Evolutionary conservation across 2,888 invertebrate genomes (phyloP).

Genomic region (Scaptomyza caliginosa): DNA sequence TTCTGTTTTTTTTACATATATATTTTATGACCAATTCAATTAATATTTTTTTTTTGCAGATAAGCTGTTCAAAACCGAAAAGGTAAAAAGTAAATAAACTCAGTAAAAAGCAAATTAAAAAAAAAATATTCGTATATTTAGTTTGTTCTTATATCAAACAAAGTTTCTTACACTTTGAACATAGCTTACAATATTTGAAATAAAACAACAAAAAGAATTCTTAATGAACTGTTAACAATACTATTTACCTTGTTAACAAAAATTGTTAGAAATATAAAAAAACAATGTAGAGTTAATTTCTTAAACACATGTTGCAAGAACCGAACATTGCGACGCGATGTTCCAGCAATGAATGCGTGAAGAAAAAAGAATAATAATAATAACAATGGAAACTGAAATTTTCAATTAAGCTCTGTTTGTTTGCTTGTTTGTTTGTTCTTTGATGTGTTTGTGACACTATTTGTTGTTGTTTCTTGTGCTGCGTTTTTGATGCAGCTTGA

Average conservation of each 20-base stretch:
- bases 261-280: neutral
- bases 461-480: slow-evolving; percentile 20
- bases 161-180: no score
- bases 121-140: no score
- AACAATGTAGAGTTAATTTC: neutral
- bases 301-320: slow-evolving; percentile 35
- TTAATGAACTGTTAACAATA: no score
- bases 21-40: slow-evolving; percentile 58
- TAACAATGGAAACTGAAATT: slow-evolving; percentile 42
- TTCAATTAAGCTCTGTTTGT: slow-evolving; percentile 59
- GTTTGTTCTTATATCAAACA: no score
- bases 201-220: no score
- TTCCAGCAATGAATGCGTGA: slow-evolving; percentile 28
- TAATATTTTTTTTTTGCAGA: slow-evolving; percentile 15
- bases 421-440: slow-evolving; percentile 22
- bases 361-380: slow-evolving; percentile 3
- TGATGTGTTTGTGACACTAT: slow-evolving; percentile 25
- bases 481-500: slow-evolving; percentile 10
- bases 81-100: slow-evolving; percentile 24
- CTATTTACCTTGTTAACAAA: neutral
- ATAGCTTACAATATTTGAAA: no score
- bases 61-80: slow-evolving; percentile 23
- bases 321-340: slow-evolving; percentile 53
- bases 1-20: slow-evolving; percentile 6
- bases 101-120: neutral